Conservation (phyloP, 2,888 invertebrate genomes). For the Torymus tubicola region DNA sequence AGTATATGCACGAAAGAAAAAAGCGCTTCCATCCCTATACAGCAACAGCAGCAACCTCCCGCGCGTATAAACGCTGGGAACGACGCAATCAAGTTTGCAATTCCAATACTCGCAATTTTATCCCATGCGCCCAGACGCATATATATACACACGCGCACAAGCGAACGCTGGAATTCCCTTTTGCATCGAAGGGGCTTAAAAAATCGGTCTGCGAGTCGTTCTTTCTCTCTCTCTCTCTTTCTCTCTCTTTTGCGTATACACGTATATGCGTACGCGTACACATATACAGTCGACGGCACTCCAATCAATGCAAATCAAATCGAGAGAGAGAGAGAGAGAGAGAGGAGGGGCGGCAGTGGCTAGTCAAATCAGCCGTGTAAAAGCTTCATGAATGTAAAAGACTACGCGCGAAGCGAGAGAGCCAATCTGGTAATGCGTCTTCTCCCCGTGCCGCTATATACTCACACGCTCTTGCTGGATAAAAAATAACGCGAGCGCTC, state of each 20-base stretch:
- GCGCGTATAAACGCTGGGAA: constrained; percentile 21
- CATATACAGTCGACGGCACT: constrained; percentile 65
- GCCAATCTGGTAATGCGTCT: constrained; percentile 75
- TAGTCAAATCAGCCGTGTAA: constrained; percentile 75
- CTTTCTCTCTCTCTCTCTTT: constrained; percentile 3
- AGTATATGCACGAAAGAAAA: not conserved
- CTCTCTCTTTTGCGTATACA: too few relatives aligned
- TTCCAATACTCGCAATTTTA: constrained; percentile 26
- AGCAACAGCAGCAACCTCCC: constrained; percentile 2
- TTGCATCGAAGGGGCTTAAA: constrained; percentile 21
- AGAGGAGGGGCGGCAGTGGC: constrained; percentile 58
- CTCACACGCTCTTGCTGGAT: not conserved
- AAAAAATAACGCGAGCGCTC: constrained; percentile 48
- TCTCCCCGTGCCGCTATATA: constrained; percentile 6
- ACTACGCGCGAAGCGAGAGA: constrained; percentile 64
- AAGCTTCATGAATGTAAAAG: constrained; percentile 76
- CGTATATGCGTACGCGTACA: too few relatives aligned
- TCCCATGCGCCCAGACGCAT: not conserved
- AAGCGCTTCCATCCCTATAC: constrained; percentile 3
- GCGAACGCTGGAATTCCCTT: constrained; percentile 32
- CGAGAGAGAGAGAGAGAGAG: constrained; percentile 54
- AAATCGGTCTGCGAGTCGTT: constrained; percentile 43
- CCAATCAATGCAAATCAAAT: constrained; percentile 77
- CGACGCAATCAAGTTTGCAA: constrained; percentile 54
- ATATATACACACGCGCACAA: constrained; percentile 37